Evolutionary conservation across 2,888 invertebrate species (phyloP).

Genomic region (Parnassius smintheus): DNA sequence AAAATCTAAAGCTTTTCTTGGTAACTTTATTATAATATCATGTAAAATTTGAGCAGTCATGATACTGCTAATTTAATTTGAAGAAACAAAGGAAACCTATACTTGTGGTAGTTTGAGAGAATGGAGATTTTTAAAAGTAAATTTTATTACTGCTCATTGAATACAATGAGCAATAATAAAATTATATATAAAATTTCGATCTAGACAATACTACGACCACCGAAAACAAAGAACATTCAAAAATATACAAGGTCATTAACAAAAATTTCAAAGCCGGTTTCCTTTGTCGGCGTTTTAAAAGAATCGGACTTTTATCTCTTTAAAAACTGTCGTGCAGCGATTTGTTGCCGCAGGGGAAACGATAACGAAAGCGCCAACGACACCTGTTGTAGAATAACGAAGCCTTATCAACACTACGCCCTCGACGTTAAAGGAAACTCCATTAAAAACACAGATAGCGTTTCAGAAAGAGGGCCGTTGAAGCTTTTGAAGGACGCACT

Average conservation of each 20-base stretch:
- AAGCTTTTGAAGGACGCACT: constrained; percentile 27
- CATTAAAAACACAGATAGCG: constrained; percentile 24
- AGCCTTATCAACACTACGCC: constrained; percentile 14
- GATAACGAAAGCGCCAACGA: constrained; percentile 35
- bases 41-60: no score
- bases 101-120: no score
- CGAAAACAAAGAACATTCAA: constrained; percentile 17
- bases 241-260: constrained; percentile 34
- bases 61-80: no score
- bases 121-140: no score
- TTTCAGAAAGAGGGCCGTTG: constrained; percentile 5
- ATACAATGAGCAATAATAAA: no score
- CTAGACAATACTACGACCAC: neutral
- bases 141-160: no score
- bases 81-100: no score
- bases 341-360: constrained; percentile 23
- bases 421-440: constrained; percentile 20
- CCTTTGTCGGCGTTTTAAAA: constrained; percentile 34
- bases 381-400: constrained; percentile 52
- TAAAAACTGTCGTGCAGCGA: constrained; percentile 15
- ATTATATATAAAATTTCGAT: neutral
- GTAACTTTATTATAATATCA: no score
- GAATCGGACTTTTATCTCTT: constrained; percentile 29
- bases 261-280: constrained; percentile 32
- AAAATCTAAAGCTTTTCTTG: no score